Evolutionary conservation across 2,888 invertebrate species (phyloP).

Genomic region (Caenorhabditis sp.): DNA sequence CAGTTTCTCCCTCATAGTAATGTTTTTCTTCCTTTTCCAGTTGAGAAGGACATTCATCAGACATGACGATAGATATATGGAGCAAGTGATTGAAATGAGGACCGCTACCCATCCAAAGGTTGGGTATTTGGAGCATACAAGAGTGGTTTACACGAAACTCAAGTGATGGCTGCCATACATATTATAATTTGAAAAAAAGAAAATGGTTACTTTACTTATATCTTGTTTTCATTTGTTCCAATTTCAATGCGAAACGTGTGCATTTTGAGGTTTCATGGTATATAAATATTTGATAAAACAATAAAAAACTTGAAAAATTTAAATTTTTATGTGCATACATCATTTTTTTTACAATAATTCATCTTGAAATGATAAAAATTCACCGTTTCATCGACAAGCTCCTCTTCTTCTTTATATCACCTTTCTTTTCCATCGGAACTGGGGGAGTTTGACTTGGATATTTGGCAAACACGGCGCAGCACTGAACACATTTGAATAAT

Average conservation of each 20-base stretch:
- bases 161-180: constrained; percentile 54
- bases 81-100: constrained; percentile 83
- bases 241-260: background rate
- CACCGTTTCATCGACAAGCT: background rate
- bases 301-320: constrained; percentile 1
- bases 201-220: background rate
- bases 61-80: constrained; percentile 83
- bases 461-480: constrained; percentile 29
- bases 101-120: constrained; percentile 83
- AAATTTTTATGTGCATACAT: too few relatives aligned
- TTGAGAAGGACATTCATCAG: constrained; percentile 82
- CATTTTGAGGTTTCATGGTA: background rate
- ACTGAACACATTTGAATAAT: constrained; percentile 25
- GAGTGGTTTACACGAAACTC: constrained; percentile 82
- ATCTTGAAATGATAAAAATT: background rate
- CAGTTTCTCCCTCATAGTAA: too few relatives aligned
- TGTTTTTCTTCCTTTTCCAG: too few relatives aligned
- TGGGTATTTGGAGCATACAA: constrained; percentile 82
- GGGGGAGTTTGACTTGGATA: constrained; percentile 4
- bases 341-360: background rate
- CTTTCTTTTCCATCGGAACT: too few relatives aligned
- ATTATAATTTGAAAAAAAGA: background rate
- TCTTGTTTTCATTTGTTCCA: background rate
- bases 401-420: background rate
- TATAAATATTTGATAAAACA: constrained; percentile 1